phyloP scores from a whole-genome alignment of 2,888 invertebrate genomes.

The Pedicia rivosa region DNA sequence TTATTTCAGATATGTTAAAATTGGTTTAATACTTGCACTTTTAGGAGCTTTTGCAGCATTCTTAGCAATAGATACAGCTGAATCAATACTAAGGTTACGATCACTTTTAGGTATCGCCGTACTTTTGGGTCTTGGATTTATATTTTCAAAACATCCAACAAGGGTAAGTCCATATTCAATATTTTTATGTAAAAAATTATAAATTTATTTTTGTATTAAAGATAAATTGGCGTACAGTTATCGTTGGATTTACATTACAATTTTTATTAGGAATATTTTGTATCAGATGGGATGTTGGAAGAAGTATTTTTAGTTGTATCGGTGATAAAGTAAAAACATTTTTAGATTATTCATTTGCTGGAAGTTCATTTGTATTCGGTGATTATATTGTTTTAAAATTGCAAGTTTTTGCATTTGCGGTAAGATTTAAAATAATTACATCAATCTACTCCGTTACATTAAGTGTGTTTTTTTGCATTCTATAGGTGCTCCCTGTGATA shows the following conservation, averaged over 20 bases:
- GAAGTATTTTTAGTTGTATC: slow-evolving; percentile 42
- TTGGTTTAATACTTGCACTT: slow-evolving; percentile 29
- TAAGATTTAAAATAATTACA: slow-evolving; percentile 28
- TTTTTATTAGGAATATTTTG: slow-evolving; percentile 71
- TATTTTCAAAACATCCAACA: slow-evolving; percentile 42
- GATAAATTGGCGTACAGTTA: slow-evolving; percentile 64
- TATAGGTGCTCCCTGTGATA: slow-evolving; percentile 69
- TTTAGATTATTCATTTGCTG: slow-evolving; percentile 59
- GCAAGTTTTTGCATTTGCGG: slow-evolving; percentile 72
- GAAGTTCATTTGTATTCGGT: slow-evolving; percentile 76
- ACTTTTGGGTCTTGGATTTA: slow-evolving; percentile 44
- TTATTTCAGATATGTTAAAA: slow-evolving; percentile 33
- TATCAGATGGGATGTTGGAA: slow-evolving; percentile 69
- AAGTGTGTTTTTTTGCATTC: slow-evolving; percentile 1
- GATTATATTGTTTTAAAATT: slow-evolving; percentile 39
- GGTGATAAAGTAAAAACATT: slow-evolving; percentile 55
- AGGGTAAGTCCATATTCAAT: slow-evolving; percentile 25
- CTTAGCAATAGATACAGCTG: slow-evolving; percentile 45
- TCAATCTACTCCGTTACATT: not conserved
- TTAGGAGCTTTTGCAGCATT: slow-evolving; percentile 38
- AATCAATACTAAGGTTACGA: slow-evolving; percentile 41
- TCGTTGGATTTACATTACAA: slow-evolving; percentile 68
- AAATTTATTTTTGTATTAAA: slow-evolving; percentile 21
- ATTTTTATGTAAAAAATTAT: not conserved
- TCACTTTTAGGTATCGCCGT: slow-evolving; percentile 49